phyloP scores from a whole-genome alignment of 2,113 vertebrate species.

The Ascaphus truei region DNA sequence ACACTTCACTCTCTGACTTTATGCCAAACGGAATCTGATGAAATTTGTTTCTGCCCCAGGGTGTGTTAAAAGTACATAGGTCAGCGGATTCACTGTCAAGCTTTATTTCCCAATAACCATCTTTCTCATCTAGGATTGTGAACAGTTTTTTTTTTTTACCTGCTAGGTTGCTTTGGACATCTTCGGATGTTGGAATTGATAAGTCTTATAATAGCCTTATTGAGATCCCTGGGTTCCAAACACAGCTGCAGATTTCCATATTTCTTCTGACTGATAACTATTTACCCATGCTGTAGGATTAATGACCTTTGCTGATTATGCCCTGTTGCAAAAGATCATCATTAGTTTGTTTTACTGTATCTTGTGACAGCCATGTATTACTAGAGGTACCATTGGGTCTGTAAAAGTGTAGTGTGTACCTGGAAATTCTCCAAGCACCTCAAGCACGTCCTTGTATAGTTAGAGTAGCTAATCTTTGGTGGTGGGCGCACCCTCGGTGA shows the following conservation, averaged over 20 bases:
- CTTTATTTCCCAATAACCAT: conserved; percentile 41
- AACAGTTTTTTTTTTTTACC: conserved; percentile 41
- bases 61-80: conserved; percentile 36
- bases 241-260: neutral
- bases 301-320: too few relatives aligned
- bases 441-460: too few relatives aligned
- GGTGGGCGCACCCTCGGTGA: too few relatives aligned
- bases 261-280: neutral
- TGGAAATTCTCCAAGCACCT: too few relatives aligned
- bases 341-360: too few relatives aligned
- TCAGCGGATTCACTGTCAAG: conserved; percentile 39
- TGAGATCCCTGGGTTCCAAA: neutral
- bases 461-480: too few relatives aligned
- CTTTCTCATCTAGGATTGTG: conserved; percentile 22
- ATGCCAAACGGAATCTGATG: conserved; percentile 29
- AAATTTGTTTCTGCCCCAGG: conserved; percentile 32
- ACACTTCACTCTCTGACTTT: conserved; percentile 34
- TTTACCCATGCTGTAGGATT: too few relatives aligned
- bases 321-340: too few relatives aligned
- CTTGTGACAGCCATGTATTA: too few relatives aligned
- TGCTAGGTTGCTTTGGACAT: neutral
- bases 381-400: too few relatives aligned
- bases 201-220: neutral
- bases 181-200: conserved; percentile 21
- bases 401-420: too few relatives aligned